Percentiles rank a stretch among this genome's conserved stretches.
Conservation (phyloP, 2,113 vertebrate genomes). For the Australoheros scitulus region DNA sequence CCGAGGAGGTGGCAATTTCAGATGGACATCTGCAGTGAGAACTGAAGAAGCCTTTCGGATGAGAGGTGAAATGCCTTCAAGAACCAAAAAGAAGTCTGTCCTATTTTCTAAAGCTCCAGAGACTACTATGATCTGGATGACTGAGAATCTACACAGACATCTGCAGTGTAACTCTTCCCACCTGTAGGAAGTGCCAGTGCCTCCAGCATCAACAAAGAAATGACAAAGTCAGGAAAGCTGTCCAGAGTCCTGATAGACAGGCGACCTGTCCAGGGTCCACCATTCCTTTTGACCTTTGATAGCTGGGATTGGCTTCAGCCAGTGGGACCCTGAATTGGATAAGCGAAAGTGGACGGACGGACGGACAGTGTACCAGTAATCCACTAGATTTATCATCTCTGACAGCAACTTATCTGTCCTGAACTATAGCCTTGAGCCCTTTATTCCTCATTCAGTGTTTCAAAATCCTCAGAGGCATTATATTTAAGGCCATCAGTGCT, state of each 20-base stretch:
- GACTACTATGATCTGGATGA: no score
- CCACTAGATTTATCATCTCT: background rate
- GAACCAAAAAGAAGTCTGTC: no score
- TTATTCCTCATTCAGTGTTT: background rate
- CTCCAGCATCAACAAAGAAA: background rate
- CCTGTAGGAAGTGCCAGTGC: background rate
- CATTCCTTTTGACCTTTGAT: no score
- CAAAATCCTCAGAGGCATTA: conserved; percentile 10
- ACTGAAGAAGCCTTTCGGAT: no score
- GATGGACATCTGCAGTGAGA: background rate
- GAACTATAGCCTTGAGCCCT: background rate
- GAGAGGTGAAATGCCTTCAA: no score
- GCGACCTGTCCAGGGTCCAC: no score
- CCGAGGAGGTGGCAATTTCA: background rate
- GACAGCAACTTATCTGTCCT: background rate
- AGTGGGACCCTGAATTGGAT: no score
- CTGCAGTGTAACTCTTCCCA: background rate
- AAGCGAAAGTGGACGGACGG: no score
- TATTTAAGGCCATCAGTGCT: conserved; percentile 2
- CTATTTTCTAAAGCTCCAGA: no score
- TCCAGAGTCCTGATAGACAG: background rate
- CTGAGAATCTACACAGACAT: no score
- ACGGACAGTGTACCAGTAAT: background rate
- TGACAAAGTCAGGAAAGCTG: background rate
- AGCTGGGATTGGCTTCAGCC: no score